A percentile compares a stretch with the other conserved stretches of the same genome.
These are phyloP conservation scores for Caenorhabditis becei DNA, from an alignment of 2,888 invertebrate genomes.

Conservation along the genomic window DNA sequence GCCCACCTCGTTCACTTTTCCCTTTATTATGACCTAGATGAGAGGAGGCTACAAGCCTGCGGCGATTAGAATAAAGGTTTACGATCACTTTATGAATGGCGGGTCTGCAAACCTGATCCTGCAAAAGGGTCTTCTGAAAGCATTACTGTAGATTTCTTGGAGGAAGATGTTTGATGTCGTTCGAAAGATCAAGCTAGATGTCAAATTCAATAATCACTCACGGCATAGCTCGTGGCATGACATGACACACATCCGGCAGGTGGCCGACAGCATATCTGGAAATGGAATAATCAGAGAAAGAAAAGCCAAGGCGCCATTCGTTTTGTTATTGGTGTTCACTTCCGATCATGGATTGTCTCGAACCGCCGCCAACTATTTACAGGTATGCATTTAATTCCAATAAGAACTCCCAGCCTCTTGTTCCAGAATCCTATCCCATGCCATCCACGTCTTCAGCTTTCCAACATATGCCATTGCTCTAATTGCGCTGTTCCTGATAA, in stretches of 20 bases:
- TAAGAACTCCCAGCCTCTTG: neutral
- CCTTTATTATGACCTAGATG: constrained; percentile 39
- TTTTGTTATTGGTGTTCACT: neutral
- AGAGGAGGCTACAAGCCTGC: constrained; percentile 41
- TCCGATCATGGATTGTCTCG: constrained; percentile 15
- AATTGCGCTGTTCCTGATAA: constrained; percentile 10
- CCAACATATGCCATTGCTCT: constrained; percentile 19
- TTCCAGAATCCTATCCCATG: constrained; percentile 1
- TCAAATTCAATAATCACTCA: no score
- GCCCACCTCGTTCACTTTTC: constrained; percentile 26
- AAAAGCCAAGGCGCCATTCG: neutral
- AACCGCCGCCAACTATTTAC: constrained; percentile 6
- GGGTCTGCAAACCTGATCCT: constrained; percentile 39
- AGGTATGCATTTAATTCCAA: neutral
- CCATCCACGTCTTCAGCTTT: constrained; percentile 7
- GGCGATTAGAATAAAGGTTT: constrained; percentile 36
- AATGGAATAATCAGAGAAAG: neutral
- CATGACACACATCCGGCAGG: no score
- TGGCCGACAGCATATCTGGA: neutral
- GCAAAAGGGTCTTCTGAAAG: constrained; percentile 2
- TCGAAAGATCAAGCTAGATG: no score
- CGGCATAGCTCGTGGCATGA: no score
- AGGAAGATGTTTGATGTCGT: neutral
- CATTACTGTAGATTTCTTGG: constrained; percentile 4
- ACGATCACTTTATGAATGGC: constrained; percentile 37